Conservation (phyloP, 2,113 vertebrate genomes). For the Etheostoma spectabile region DNA sequence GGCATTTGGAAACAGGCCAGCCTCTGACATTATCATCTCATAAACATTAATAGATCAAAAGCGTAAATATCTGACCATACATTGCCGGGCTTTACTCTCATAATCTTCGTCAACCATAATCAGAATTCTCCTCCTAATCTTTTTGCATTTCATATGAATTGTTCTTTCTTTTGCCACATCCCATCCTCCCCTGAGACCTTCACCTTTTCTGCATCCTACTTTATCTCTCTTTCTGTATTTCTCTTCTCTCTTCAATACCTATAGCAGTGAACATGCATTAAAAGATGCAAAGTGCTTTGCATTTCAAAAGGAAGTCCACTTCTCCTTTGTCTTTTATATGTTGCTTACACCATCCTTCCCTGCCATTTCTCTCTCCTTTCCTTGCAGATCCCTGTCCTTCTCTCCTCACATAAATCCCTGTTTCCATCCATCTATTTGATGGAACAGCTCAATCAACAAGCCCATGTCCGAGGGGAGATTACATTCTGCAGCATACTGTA, state of each 20-base stretch:
- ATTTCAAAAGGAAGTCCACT: slow-evolving; percentile 47
- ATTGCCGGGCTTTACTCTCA: neutral
- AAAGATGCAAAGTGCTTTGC: too few species aligned
- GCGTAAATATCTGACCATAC: neutral
- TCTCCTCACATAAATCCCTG: slow-evolving; percentile 57
- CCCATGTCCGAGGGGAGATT: slow-evolving; percentile 64
- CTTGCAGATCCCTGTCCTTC: slow-evolving; percentile 37
- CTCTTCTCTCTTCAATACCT: slow-evolving; percentile 18
- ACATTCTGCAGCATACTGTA: slow-evolving; percentile 64
- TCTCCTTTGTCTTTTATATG: slow-evolving; percentile 30
- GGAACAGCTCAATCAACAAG: slow-evolving; percentile 76
- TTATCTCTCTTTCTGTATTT: slow-evolving; percentile 24
- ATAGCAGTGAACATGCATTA: slow-evolving; percentile 27
- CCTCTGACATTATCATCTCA: slow-evolving; percentile 12
- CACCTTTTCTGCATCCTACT: slow-evolving; percentile 37
- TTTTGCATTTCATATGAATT: neutral
- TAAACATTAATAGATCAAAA: slow-evolving; percentile 20
- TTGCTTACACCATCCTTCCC: slow-evolving; percentile 18
- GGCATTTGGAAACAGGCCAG: slow-evolving; percentile 59
- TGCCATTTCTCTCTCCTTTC: slow-evolving; percentile 22
- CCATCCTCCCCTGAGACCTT: slow-evolving; percentile 51
- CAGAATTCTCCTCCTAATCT: slow-evolving; percentile 10
- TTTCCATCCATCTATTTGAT: slow-evolving; percentile 72
- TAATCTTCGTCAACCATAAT: slow-evolving; percentile 1
- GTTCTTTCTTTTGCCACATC: slow-evolving; percentile 15